A percentile compares a stretch with the other conserved stretches of the same genome.
These are phyloP conservation scores for Ceratoteleas bidentatus DNA, from an alignment of 1,140 invertebrate species.

Conservation along the genomic window DNA sequence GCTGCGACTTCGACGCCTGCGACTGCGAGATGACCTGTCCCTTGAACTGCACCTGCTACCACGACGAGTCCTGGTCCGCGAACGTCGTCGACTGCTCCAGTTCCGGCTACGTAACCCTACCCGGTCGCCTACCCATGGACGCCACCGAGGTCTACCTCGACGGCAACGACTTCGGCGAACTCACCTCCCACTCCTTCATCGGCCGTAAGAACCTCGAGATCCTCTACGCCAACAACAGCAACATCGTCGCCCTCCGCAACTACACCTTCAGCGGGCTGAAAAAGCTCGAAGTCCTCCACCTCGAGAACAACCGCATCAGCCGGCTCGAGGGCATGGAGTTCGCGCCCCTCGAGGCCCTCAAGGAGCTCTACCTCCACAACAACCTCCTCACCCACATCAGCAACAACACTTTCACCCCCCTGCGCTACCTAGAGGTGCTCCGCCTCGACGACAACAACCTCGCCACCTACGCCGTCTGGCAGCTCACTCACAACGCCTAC, in stretches of 20 bases:
- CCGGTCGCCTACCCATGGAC: constrained; percentile 93
- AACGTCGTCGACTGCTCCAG: constrained; percentile 95
- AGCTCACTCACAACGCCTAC: constrained; percentile 87
- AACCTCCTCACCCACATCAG: constrained; percentile 89
- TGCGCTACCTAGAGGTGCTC: constrained; percentile 89
- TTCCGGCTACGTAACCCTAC: constrained; percentile 86
- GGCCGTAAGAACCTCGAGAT: constrained; percentile 92
- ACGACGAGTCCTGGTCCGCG: constrained; percentile 92
- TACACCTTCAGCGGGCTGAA: constrained; percentile 92
- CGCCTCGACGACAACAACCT: constrained; percentile 91
- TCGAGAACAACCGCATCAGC: constrained; percentile 90
- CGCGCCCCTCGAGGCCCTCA: constrained; percentile 86
- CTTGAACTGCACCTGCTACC: constrained; percentile 92
- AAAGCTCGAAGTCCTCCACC: constrained; percentile 88
- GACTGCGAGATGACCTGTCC: constrained; percentile 93
- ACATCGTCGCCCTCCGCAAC: constrained; percentile 89
- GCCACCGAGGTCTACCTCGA: constrained; percentile 94
- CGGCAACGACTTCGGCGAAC: constrained; percentile 89
- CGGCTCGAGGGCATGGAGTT: constrained; percentile 89
- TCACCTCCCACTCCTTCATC: constrained; percentile 92
- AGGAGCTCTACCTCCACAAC: constrained; percentile 92
- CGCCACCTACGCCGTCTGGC: constrained; percentile 85
- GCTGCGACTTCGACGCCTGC: constrained; percentile 93
- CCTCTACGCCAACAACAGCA: constrained; percentile 91
- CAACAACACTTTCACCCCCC: constrained; percentile 88